Base-by-base conservation (phyloP, 2,797 vertebrate genomes). In the Pipistrellus pygmaeus region DNA sequence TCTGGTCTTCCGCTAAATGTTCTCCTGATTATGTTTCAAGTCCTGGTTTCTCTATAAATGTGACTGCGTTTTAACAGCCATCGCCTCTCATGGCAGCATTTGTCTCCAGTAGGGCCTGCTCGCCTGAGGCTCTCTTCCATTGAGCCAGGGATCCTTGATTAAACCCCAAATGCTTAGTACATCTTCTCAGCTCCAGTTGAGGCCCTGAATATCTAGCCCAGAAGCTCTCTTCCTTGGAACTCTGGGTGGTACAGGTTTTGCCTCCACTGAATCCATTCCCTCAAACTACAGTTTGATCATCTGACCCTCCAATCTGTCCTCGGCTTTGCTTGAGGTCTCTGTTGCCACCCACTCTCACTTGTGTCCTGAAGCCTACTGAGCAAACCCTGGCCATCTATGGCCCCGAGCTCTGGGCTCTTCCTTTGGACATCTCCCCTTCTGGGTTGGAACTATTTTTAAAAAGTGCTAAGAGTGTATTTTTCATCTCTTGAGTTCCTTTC, bases 1-100 rank as follows among this genome's bases (percentile, higher is more conserved):
- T 97, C 95, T 96, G 96, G 90, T 97, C 94, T 97, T 97, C 96
- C 95, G 84, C 89, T 93, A 86, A 97, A 96, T 78, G 92, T 68
- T 87, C 71, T 94, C 97, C 96, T 93, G 84, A 95, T 97, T 97
- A 95, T 97, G 97, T 97, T 98, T 97, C 60, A 97, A 96, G 95
- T 90, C 90, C 95, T 96, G 81, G 92, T 96, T 96, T 96, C 96
- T 95, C 97, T 97, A 87, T 97, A 93, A 95, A 81, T 68, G 48
- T 15, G 62, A 48, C 44, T 69, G 35, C n/a, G 12, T 23, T 81
- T 92, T 75, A 76, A 69, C 25, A 64, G 12, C 15, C 30, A 15
- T 84, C 35, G 48, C 27, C 66, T 87, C 84, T 71, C 13, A 32
- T 11, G n/a, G 44, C 21, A 30, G 35, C 3, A 14, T 73, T 81